Conservation (phyloP, 2,888 invertebrate genomes). For the Harpalus rubripes region DNA sequence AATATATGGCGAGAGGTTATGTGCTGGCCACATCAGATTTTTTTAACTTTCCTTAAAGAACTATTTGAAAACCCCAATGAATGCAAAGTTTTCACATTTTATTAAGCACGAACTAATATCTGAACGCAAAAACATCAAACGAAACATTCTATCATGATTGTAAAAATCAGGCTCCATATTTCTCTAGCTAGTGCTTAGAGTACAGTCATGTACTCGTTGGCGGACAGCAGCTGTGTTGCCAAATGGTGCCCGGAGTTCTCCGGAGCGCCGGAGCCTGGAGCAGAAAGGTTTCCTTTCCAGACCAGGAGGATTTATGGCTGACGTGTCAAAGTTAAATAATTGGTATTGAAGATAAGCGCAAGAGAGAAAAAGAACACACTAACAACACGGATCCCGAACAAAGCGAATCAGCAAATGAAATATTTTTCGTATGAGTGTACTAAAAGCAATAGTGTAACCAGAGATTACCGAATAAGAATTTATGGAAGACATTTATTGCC, state of each 20-base stretch:
- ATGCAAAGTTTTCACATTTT: too few species aligned
- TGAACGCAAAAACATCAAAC: neutral
- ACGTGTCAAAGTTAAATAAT: slow-evolving; percentile 64
- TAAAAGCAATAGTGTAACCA: slow-evolving; percentile 55
- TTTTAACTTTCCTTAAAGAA: too few species aligned
- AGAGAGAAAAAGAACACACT: slow-evolving; percentile 46
- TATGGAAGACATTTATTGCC: slow-evolving; percentile 48
- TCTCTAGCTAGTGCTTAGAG: neutral
- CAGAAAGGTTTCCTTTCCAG: slow-evolving; percentile 49
- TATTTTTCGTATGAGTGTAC: slow-evolving; percentile 55
- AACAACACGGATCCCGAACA: slow-evolving; percentile 45
- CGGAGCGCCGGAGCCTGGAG: slow-evolving; percentile 13
- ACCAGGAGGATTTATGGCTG: slow-evolving; percentile 52
- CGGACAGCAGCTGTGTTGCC: slow-evolving; percentile 61
- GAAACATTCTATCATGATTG: neutral
- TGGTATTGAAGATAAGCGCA: slow-evolving; percentile 62
- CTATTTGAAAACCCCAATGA: too few species aligned
- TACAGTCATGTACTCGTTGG: slow-evolving; percentile 11
- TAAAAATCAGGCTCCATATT: slow-evolving; percentile 3
- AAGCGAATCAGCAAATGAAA: slow-evolving; percentile 58
- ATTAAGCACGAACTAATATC: neutral
- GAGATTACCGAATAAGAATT: slow-evolving; percentile 44
- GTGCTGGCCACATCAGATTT: too few species aligned
- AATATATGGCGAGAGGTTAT: too few species aligned
- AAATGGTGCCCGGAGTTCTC: slow-evolving; percentile 44